Evolutionary conservation across 2,888 invertebrate genomes (phyloP).

Genomic region (Lasioglossum leucozonium): DNA sequence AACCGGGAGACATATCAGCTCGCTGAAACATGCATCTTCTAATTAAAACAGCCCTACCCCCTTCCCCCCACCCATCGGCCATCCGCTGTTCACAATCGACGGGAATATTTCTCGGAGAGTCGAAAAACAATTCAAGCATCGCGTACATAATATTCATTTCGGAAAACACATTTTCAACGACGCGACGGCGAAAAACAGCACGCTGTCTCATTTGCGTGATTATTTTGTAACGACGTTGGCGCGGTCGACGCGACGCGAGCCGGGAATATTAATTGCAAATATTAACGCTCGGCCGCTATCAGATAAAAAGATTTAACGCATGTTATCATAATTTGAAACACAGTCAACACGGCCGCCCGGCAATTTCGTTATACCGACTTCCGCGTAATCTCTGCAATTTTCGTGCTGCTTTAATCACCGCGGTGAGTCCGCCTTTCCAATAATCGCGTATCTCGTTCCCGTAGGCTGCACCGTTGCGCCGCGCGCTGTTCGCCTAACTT

Average conservation of each 20-base stretch:
- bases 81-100: not conserved
- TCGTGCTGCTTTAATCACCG: not conserved
- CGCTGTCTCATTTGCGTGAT: not conserved
- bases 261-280: not conserved
- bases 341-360: not conserved
- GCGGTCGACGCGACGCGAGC: not conserved
- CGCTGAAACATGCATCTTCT: conserved; percentile 22
- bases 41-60: conserved; percentile 7
- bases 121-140: not conserved
- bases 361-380: not conserved
- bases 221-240: not conserved
- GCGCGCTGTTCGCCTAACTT: not conserved
- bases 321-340: not conserved
- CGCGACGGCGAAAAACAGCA: not conserved
- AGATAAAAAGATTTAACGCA: not conserved
- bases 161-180: not conserved
- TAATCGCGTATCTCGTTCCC: not conserved
- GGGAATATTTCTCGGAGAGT: not conserved
- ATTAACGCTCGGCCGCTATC: not conserved
- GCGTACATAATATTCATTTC: not conserved
- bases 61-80: too few species aligned
- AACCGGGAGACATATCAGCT: conserved; percentile 30
- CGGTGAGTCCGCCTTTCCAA: not conserved
- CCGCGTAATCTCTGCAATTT: not conserved
- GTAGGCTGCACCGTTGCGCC: too few species aligned